These are phyloP conservation scores for Microcebus lehilahytsara DNA, from an alignment of 2,113 vertebrate genomes.

Conservation along the genomic window DNA sequence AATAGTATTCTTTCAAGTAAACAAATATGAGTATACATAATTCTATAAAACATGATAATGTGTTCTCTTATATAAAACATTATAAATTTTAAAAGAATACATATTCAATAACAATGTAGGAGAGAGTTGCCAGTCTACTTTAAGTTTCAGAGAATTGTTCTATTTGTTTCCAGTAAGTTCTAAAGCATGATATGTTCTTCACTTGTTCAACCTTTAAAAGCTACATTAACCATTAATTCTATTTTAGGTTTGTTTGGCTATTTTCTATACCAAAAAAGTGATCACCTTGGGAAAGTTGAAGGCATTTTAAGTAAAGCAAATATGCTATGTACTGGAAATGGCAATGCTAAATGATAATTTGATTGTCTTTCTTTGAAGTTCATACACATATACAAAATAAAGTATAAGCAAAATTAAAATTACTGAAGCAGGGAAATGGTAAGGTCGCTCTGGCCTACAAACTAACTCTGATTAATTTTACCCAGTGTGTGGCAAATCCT, in stretches of 20 bases:
- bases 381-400: neutral
- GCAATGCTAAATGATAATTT: neutral
- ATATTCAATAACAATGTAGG: neutral
- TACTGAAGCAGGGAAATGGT: neutral
- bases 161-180: neutral
- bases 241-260: neutral
- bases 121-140: neutral
- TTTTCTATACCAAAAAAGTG: neutral
- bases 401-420: constrained; percentile 13
- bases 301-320: neutral
- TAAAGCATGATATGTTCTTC: neutral
- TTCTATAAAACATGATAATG: neutral
- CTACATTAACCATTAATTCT: neutral
- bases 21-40: neutral
- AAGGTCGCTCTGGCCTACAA: neutral
- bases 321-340: neutral
- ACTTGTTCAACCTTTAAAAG: neutral
- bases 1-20: neutral
- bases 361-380: neutral
- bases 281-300: neutral
- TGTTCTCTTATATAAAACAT: neutral
- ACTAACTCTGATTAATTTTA: neutral
- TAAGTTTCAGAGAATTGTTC: neutral
- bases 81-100: neutral
- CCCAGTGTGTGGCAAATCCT: neutral